Base-by-base conservation (phyloP, 2,113 vertebrate species). In the Grammomys surdaster region DNA sequence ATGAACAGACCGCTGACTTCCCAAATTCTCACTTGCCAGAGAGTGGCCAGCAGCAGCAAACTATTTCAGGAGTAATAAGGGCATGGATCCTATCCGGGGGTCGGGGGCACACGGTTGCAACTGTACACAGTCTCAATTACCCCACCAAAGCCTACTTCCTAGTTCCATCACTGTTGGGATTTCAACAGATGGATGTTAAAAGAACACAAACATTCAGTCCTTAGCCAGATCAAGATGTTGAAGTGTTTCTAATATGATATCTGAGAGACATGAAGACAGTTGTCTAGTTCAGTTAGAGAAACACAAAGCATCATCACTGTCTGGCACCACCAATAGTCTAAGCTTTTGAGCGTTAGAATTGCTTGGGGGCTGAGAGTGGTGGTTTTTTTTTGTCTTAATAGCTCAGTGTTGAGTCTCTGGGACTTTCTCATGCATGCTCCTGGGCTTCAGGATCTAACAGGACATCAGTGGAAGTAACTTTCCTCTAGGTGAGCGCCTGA, bases 291-390 rank as follows among this genome's bases (percentile, higher is more conserved):
- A 58, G 24, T 46, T 26, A 19, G 73, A 54, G 65, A 58, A 88
- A 51, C 5, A 7, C 82, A 12, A 63, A 33, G 65, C 46, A 70
- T 20, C 46, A 70, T 20, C 46, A 14, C 40, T 48, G 9, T 36
- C 58, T 56, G 11, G 58, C 67, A 48, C 26, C 70, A 67, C 40
- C 43, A 51, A 3, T 20, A 16, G 19, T 33, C 56, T 6, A 26
- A 11, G 16, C 20, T 9, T 51, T 60, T 31, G 28, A 65, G 43
- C 3, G 4, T 33, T n/a, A 91, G 40, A 48, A n/a, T 60, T 69
- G 56, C 24, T 51, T 43, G 0, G 0, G 0, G 43, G 60, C 10
- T 8, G 5, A 36, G 69, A 24, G 16, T 24, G 9, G 11, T 33
- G 28, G 2, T 40, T 40, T 40, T 40, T 86, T 75, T n/a, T 1